Percentiles rank a stretch among this genome's conserved stretches.
Conservation (phyloP, 2,888 invertebrate genomes). For the Sepiola atlantica region DNA sequence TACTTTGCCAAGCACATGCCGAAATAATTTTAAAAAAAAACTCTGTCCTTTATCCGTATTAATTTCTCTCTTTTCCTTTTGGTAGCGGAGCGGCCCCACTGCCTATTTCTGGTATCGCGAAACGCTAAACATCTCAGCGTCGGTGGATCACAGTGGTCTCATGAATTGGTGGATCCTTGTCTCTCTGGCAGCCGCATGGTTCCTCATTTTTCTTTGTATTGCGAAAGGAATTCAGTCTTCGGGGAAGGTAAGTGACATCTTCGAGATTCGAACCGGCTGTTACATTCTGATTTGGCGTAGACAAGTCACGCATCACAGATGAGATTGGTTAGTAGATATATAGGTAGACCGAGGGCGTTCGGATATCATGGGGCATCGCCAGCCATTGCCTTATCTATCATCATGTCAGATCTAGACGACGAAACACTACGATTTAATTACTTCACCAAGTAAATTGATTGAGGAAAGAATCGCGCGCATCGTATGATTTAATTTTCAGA, state of each 20-base stretch:
- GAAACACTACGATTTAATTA: too few relatives aligned
- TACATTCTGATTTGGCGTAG: neutral
- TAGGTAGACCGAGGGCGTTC: too few relatives aligned
- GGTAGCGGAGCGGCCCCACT: slow-evolving; percentile 57
- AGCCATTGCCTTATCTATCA: too few relatives aligned
- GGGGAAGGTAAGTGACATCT: slow-evolving; percentile 83
- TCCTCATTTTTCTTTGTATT: slow-evolving; percentile 92
- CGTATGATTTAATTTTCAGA: too few relatives aligned
- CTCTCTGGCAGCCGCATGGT: slow-evolving; percentile 91
- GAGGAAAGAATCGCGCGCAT: too few relatives aligned
- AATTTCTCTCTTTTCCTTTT: slow-evolving; percentile 9
- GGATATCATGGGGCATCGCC: too few relatives aligned
- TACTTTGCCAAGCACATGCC: too few relatives aligned
- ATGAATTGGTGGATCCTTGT: slow-evolving; percentile 94
- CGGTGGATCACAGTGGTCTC: slow-evolving; percentile 87
- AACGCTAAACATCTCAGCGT: slow-evolving; percentile 86
- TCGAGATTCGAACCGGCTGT: neutral
- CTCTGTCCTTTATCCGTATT: neutral
- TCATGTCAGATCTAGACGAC: too few relatives aligned
- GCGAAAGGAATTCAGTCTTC: slow-evolving; percentile 97
- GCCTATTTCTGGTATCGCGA: slow-evolving; percentile 63
- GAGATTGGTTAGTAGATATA: too few relatives aligned
- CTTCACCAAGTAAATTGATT: too few relatives aligned
- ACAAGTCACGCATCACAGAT: too few relatives aligned
- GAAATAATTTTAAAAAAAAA: too few relatives aligned